These are phyloP conservation scores for Burhinus oedicnemus DNA, from an alignment of 2,113 vertebrate species.

Conservation along the genomic window DNA sequence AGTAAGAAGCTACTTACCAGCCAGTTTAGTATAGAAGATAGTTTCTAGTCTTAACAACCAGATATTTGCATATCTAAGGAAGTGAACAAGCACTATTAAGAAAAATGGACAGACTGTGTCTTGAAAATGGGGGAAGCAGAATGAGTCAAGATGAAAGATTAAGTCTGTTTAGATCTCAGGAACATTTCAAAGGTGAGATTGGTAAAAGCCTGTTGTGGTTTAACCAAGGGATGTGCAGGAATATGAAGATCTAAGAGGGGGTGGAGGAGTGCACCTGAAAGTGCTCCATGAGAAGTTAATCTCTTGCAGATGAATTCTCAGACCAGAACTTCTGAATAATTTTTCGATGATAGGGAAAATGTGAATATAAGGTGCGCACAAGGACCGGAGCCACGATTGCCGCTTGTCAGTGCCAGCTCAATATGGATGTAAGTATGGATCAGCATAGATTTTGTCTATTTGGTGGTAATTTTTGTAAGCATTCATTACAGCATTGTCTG, in stretches of 20 bases:
- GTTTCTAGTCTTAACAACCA: constrained; percentile 9
- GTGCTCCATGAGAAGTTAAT: background rate
- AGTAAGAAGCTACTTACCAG: constrained; percentile 21
- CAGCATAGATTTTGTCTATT: background rate
- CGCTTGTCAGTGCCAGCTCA: background rate
- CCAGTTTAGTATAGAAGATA: background rate
- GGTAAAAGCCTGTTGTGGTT: background rate
- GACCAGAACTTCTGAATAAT: background rate
- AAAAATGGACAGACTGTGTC: constrained; percentile 11
- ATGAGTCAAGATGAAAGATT: background rate
- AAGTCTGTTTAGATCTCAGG: background rate
- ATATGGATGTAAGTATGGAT: background rate
- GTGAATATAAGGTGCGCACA: background rate
- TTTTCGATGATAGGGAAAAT: background rate
- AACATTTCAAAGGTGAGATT: background rate
- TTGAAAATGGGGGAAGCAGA: background rate
- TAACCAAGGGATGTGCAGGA: background rate
- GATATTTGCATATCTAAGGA: constrained; percentile 39
- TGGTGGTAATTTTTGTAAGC: background rate
- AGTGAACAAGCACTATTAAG: background rate
- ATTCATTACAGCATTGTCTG: background rate
- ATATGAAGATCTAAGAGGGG: background rate
- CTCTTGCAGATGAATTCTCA: background rate
- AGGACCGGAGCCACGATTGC: background rate
- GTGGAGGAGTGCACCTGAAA: background rate